Evolutionary conservation across 2,888 invertebrate genomes (phyloP), one percentile per base, ranked within the genome.

Genomic region (Xestia xanthographa): DNA sequence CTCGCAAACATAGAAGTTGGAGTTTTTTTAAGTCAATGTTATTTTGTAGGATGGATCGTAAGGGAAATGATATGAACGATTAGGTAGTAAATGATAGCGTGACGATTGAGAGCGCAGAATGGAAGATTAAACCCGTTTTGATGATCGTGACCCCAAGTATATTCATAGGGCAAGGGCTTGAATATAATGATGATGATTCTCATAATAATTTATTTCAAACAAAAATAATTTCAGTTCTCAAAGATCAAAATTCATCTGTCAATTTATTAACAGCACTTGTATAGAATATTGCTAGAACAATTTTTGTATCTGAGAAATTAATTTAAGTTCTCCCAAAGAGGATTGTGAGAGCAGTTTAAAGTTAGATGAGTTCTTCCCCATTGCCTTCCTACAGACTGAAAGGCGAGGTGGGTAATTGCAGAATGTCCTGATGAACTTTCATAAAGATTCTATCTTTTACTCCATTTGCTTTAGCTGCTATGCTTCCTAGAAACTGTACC

Each of bases 241-340:
- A 66, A 45, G 12, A 71, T 53, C 41, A 65, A 34, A 63, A 41
- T 66, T 26, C 34, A 34, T 68, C n/a, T 12, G 60, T 17, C 29
- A 66, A 84, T 72, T 66, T 34, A 53, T 58, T 11, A 80, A 58
- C 53, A 67, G 45, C 38, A 73, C 41, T 56, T 67, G 41, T 58
- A 66, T 66, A 17, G 38, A 77, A 73, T 43, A 66, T 62, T 77
- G 2, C 65, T 43, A 14, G 43, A 79, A 82, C 66, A 70, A 80
- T 79, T 80, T 78, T 79, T 77, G 81, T 78, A 82, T 85, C 66
- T 63, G 62, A 70, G 80, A 87, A 86, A 88, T 87, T 84, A 87
- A 86, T 87, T 83, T 80, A 87, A 86, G 76, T 89, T 85, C 41
- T 72, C 41, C 58, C 70, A 88, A 87, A 85, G 83, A 84, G 79